Evolutionary conservation across 1,140 invertebrate genomes (phyloP).

Genomic region (Megalopta genalis): DNA sequence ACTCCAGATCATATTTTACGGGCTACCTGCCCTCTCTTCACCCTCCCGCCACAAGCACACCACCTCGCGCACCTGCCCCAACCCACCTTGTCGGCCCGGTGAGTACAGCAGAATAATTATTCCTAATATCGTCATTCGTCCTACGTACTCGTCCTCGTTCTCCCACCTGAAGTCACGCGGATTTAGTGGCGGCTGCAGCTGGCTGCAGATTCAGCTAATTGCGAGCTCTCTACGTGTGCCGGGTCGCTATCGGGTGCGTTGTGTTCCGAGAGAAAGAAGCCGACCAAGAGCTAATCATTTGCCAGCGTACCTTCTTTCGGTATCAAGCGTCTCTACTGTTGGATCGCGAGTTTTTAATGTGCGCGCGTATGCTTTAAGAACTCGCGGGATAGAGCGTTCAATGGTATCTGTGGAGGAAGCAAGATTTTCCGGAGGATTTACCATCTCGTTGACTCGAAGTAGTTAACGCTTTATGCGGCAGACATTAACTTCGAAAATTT

Average conservation of each 20-base stretch:
- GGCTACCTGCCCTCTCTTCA: constrained; percentile 38
- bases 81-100: constrained; percentile 23
- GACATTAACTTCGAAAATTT: no score
- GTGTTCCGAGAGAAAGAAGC: neutral
- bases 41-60: neutral
- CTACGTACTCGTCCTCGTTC: constrained; percentile 8
- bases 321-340: no score
- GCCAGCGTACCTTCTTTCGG: no score
- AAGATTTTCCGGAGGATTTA: no score
- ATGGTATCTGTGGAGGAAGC: no score
- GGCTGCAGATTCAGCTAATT: neutral
- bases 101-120: constrained; percentile 75
- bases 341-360: no score
- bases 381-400: no score
- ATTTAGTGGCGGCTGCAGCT: constrained; percentile 25
- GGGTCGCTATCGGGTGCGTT: neutral
- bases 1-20: constrained; percentile 76
- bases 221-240: neutral
- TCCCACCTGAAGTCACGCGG: neutral
- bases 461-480: no score
- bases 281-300: no score
- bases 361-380: no score
- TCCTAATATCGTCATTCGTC: constrained; percentile 72
- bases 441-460: no score
- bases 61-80: neutral